Conservation (phyloP, 2,797 vertebrate species). For the Ctenopoma kingsleyae region DNA sequence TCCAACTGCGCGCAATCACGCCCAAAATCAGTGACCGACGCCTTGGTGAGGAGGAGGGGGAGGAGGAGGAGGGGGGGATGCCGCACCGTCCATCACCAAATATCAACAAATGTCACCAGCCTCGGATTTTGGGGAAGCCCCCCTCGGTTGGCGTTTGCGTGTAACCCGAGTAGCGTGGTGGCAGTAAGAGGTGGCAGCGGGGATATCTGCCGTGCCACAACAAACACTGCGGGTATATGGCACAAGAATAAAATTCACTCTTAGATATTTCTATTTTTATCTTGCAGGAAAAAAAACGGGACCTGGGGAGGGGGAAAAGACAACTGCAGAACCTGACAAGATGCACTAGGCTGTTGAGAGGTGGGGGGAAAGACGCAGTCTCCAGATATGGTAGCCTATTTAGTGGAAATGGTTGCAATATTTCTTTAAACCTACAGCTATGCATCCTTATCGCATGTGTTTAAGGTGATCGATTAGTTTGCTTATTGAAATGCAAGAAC, state of each 20-base stretch:
- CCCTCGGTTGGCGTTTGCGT: constrained; percentile 70
- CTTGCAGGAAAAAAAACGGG: constrained; percentile 28
- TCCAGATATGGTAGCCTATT: constrained; percentile 48
- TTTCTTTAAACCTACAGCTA: constrained; percentile 53
- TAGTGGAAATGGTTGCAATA: constrained; percentile 59
- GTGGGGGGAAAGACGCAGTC: constrained; percentile 73
- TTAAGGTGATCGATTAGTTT: constrained; percentile 45
- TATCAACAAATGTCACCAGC: constrained; percentile 84
- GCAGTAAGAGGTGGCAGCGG: constrained; percentile 53
- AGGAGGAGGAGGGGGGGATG: constrained; percentile 68
- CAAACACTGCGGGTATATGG: constrained; percentile 79
- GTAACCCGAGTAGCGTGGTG: constrained; percentile 65
- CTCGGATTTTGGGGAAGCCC: constrained; percentile 80
- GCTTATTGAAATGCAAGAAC: constrained; percentile 41
- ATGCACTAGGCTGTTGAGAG: constrained; percentile 65
- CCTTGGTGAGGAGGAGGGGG: constrained; percentile 65
- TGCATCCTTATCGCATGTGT: constrained; percentile 48
- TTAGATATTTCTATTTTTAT: constrained; percentile 79
- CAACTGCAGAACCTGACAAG: constrained; percentile 78
- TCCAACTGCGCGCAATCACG: constrained; percentile 81
- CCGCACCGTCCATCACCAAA: constrained; percentile 82
- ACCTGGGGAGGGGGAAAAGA: constrained; percentile 45
- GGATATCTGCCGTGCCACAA: constrained; percentile 61
- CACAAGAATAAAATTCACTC: constrained; percentile 69
- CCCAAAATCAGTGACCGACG: constrained; percentile 81